Conservation (phyloP, 2,888 invertebrate genomes). For the Pristionchus entomophagus region DNA sequence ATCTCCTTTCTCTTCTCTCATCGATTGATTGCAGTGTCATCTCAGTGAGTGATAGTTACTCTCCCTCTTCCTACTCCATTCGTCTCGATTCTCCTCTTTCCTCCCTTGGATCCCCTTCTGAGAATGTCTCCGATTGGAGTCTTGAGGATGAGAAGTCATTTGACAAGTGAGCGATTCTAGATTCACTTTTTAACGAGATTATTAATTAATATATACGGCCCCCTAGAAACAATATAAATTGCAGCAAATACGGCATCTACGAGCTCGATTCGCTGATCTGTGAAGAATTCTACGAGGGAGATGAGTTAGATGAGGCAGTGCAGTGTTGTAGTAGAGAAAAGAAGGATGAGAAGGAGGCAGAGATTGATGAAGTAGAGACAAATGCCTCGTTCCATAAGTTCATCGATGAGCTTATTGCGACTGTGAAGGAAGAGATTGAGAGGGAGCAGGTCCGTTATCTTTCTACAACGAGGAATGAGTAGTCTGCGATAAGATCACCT, state of each 20-base stretch:
- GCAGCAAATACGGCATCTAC: background rate
- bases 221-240: background rate
- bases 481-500: background rate
- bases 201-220: no score
- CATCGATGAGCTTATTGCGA: conserved; percentile 14
- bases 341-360: background rate
- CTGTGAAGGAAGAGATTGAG: conserved; percentile 17
- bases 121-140: background rate
- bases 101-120: background rate
- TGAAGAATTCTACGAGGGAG: background rate
- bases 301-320: background rate
- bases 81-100: background rate
- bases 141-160: conserved; percentile 24
- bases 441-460: background rate
- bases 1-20: background rate
- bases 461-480: background rate
- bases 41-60: conserved; percentile 19
- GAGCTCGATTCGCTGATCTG: background rate
- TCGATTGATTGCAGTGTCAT: conserved; percentile 11
- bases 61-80: conserved; percentile 10
- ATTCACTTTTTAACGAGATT: background rate
- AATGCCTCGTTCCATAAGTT: conserved; percentile 32
- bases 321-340: background rate
- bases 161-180: background rate
- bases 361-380: background rate